Evolutionary conservation across 2,797 vertebrate species (phyloP).

Genomic region (Schizopygopsis pylzovi): DNA sequence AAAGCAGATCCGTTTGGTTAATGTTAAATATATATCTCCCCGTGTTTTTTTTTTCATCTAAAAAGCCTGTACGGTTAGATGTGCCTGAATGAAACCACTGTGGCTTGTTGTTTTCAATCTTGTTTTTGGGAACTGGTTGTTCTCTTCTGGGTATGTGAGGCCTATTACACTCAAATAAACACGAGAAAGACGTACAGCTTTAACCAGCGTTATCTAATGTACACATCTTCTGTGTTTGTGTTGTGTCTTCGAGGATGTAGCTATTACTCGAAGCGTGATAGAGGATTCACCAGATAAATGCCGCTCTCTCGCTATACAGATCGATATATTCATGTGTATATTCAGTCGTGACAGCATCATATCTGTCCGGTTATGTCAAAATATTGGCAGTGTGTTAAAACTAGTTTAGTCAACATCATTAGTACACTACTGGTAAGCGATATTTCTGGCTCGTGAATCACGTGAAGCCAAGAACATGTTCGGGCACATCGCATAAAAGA

Average conservation of each 20-base stretch:
- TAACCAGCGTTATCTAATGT: neutral
- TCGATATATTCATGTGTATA: neutral
- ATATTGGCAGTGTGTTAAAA: neutral
- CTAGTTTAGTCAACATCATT: neutral
- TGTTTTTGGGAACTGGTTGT: slow-evolving; percentile 52
- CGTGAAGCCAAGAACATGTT: slow-evolving; percentile 9
- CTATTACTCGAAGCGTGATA: neutral
- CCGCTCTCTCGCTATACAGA: neutral
- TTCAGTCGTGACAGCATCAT: neutral
- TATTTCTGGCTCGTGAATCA: neutral
- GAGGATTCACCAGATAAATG: neutral
- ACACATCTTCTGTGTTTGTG: neutral
- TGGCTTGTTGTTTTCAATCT: slow-evolving; percentile 12
- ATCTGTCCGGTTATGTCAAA: neutral
- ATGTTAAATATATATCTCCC: neutral
- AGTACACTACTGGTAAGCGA: no score
- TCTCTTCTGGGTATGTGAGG: slow-evolving; percentile 17
- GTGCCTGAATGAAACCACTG: neutral
- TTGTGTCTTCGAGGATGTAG: neutral
- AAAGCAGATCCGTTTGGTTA: neutral
- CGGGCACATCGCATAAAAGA: neutral
- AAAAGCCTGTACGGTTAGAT: neutral
- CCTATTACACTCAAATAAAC: slow-evolving; percentile 24
- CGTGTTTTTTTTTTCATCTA: neutral
- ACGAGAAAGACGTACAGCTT: neutral